These are phyloP conservation scores for Pachypanchax playfairii DNA, from an alignment of 2,113 vertebrate species.

Conservation along the genomic window DNA sequence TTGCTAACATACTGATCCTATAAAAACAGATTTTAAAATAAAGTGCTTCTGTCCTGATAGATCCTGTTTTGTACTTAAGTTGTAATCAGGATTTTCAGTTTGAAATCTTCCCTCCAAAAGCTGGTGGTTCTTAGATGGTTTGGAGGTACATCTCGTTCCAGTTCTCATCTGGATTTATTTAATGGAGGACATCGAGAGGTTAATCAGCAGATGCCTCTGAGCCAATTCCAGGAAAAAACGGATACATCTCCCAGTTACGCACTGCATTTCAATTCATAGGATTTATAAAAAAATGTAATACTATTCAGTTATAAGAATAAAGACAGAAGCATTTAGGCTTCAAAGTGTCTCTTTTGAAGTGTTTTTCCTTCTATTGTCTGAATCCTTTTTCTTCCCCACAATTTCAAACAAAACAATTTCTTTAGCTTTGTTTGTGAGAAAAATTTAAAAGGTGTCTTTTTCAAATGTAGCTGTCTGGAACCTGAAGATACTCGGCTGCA, in stretches of 20 bases:
- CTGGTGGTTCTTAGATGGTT: constrained; percentile 45
- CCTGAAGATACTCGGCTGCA: constrained; percentile 22
- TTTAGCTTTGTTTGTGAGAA: neutral
- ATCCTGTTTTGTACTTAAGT: constrained; percentile 36
- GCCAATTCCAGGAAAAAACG: constrained; percentile 48
- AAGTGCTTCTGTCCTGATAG: constrained; percentile 24
- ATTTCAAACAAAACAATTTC: constrained; percentile 36
- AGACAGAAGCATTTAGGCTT: neutral
- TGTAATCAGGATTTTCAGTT: constrained; percentile 56
- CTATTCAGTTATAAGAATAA: rapidly evolving
- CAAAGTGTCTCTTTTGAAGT: neutral
- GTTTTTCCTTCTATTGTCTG: constrained; percentile 17
- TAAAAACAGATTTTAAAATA: neutral
- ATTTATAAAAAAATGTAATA: constrained; percentile 4
- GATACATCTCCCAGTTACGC: constrained; percentile 4
- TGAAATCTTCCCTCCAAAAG: constrained; percentile 30
- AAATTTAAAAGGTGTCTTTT: constrained; percentile 17
- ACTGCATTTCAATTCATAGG: constrained; percentile 8
- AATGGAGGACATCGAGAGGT: constrained; percentile 66
- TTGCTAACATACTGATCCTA: constrained; percentile 7
- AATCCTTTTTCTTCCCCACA: no score
- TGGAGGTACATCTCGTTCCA: constrained; percentile 59
- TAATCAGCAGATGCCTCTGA: constrained; percentile 62
- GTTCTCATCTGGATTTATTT: constrained; percentile 65
- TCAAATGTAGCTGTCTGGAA: constrained; percentile 44